Conservation (phyloP, 2,113 vertebrate species). For the Clarias macrocephalus region DNA sequence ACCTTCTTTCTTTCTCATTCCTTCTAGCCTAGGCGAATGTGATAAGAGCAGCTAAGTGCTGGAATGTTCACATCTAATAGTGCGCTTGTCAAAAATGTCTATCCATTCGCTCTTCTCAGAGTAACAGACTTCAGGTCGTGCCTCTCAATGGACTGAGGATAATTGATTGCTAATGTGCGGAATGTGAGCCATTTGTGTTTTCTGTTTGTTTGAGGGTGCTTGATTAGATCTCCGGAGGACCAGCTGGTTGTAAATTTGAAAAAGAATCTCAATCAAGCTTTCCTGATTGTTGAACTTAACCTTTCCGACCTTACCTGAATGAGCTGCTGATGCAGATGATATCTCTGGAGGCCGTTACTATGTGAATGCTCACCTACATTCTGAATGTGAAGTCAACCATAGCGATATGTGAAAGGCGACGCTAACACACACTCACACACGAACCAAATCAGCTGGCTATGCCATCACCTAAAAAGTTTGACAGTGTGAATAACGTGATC, state of each 20-base stretch:
- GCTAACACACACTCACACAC: not conserved
- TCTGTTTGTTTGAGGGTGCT: slow-evolving; percentile 22
- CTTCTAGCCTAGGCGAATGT: not conserved
- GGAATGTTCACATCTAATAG: not conserved
- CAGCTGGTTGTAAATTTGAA: slow-evolving; percentile 46
- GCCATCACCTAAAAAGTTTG: not conserved
- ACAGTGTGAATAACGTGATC: not conserved
- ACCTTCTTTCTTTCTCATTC: not conserved
- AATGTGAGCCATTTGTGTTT: slow-evolving; percentile 3
- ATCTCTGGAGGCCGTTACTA: not conserved
- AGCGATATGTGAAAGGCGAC: not conserved
- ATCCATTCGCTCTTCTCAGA: not conserved
- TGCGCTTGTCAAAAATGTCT: not conserved
- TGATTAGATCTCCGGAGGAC: slow-evolving; percentile 58
- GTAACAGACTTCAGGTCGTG: not conserved
- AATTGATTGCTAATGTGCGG: not conserved
- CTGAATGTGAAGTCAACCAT: not conserved
- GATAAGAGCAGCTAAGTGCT: not conserved
- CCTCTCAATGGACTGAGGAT: not conserved
- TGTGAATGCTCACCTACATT: slow-evolving; percentile 3
- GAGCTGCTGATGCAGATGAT: slow-evolving; percentile 7
- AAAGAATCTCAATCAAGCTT: slow-evolving; percentile 57
- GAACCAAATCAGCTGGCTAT: not conserved
- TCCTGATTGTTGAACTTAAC: slow-evolving; percentile 65
- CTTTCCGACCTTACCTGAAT: slow-evolving; percentile 43